Evolutionary conservation across 1,140 invertebrate genomes (phyloP), one percentile per base, ranked within the genome.

Genomic region (Chrysopa pallens): DNA sequence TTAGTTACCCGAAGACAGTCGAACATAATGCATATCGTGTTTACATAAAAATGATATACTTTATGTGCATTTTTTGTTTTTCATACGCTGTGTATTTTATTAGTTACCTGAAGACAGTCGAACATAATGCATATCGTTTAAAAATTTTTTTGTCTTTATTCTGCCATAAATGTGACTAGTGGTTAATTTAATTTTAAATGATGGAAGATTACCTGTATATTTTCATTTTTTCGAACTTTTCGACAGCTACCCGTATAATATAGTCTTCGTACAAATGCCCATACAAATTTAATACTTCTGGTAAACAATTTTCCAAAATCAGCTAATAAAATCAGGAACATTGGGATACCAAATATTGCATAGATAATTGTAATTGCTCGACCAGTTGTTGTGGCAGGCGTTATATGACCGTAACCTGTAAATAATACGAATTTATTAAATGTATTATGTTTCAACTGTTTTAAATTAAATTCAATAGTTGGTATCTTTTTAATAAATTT

Each of bases 261-360:
- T 3, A 92, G 64, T 42, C 87, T 72, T 36, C 89, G 69, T 1
- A 93, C 81, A 54, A 83, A 89, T 4, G 84, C 78, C 80, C 92
- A 95, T n/a, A 91, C 66, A 56, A 88, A 90, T 58, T 94, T 91
- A 39, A 97, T 91, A 40, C 80, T 73, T 50, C 90, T 73, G 2
- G 88, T 92, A 54, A 92, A 87, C 1, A 93, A 66, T 68, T 92
- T 92, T 45, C 88, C 89, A 52, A 90, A 84, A 65, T 94, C 89
- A n/a, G 87, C 84, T 38, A 93, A 56, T 1, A 92, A 76, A 41
- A 92, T 87, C 29, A 97, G 69, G 49, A 88, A 84, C 48, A 98
- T 70, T 1, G 94, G 93, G 48, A 97, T 97, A 6, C 93, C 94
- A 43, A 97, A 80, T 38, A 93, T 78, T 5, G 92, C 88, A 55